Conservation (phyloP, 2,113 vertebrate genomes). For the Octodon degus region DNA sequence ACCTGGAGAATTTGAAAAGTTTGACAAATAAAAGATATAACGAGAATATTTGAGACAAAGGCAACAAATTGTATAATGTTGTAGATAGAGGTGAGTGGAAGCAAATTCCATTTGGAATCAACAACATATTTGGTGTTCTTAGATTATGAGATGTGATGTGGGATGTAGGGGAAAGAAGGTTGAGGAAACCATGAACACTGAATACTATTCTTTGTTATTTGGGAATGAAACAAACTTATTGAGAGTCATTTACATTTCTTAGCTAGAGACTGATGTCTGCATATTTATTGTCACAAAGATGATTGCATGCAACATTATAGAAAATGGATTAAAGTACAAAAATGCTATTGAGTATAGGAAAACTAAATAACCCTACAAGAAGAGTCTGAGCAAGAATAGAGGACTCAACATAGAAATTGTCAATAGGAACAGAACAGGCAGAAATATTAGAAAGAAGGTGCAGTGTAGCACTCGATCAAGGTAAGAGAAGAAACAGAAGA, state of each 20-base stretch:
- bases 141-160: not conserved
- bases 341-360: not conserved
- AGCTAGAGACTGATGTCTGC: not conserved
- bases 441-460: not conserved
- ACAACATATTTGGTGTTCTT: not conserved
- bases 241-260: not conserved
- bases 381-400: too few species aligned
- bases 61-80: not conserved
- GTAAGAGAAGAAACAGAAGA: not conserved
- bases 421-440: not conserved
- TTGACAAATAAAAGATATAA: not conserved
- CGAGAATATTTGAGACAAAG: not conserved
- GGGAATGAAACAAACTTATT: not conserved
- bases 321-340: not conserved
- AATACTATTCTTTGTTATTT: not conserved
- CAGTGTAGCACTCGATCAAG: not conserved
- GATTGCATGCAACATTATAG: not conserved
- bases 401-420: not conserved
- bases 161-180: not conserved
- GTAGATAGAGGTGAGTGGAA: not conserved
- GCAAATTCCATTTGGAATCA: not conserved
- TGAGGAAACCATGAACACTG: not conserved
- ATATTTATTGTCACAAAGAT: not conserved
- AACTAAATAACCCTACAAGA: not conserved
- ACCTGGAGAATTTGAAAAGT: not conserved